Evolutionary conservation across 2,113 vertebrate species (phyloP), one percentile per base, ranked within the genome.

Genomic region (Anser brachyrhynchus): DNA sequence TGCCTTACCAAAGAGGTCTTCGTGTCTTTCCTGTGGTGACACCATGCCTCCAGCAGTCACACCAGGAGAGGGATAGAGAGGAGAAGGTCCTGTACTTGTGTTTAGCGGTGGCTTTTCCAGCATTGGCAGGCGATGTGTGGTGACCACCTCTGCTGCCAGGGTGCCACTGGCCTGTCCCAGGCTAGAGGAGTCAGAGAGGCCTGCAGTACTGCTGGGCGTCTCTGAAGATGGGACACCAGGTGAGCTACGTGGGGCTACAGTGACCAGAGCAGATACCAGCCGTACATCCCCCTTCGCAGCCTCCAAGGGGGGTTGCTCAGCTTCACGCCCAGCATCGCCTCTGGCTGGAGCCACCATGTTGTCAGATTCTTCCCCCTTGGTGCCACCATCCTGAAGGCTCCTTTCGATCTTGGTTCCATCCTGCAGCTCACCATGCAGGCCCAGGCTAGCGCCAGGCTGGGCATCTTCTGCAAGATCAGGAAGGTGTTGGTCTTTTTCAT

Each of bases 191-290:
- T 35, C 65, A 64, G 77, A 29, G 31, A 35, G 5, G 37, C 21
- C 51, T 19, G 3, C 3, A 0, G 31, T 75, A 52, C 70, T 72
- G 57, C 82, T 90, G 54, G 81, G 26, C 37, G 18, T 4, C 41
- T 82, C 72, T 28, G 62, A 72, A 78, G 44, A 28, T 21, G 29
- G 51, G 11, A 26, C 43, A 17, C 8, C 29, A 0, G 3, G 28
- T 51, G 85, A 44, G n/a, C 0, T 8, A 39, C 9, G 0, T 1
- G 19, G 20, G 7, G 20, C 70, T 26, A 0, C 0, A 0, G 70
- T 88, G 52, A 29, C 10, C 20, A 51, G 31, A 37, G 69, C 41
- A 73, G 73, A 5, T 14, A 59, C 14, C 3, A 8, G 21, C 46
- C 71, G 44, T 7, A 17, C 23, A 9, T 5, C 22, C 13, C 6